phyloP scores from a whole-genome alignment of 2,888 invertebrate species.

The Aquatica leii region DNA sequence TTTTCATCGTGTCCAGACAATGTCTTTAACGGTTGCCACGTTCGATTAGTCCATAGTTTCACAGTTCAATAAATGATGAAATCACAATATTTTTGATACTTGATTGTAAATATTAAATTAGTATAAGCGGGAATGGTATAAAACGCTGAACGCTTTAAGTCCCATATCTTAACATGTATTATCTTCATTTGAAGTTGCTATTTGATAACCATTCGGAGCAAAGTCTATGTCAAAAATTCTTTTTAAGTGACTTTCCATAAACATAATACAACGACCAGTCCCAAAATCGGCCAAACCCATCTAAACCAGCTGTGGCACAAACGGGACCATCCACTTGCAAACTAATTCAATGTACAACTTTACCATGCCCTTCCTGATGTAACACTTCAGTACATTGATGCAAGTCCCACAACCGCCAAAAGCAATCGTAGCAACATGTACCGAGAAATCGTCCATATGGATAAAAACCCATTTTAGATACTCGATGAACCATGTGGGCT shows the following conservation, averaged over 20 bases:
- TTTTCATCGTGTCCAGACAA: slow-evolving; percentile 96
- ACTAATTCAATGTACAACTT: slow-evolving; percentile 90
- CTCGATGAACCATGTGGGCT: slow-evolving; percentile 90
- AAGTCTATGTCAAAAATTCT: slow-evolving; percentile 88
- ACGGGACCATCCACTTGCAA: slow-evolving; percentile 96
- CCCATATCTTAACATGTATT: slow-evolving; percentile 96
- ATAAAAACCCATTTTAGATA: slow-evolving; percentile 93
- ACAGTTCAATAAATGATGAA: slow-evolving; percentile 91
- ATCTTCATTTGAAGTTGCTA: slow-evolving; percentile 93
- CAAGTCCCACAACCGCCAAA: slow-evolving; percentile 98
- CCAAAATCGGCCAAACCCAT: slow-evolving; percentile 98
- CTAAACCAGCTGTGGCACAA: slow-evolving; percentile 88
- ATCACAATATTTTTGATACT: slow-evolving; percentile 85
- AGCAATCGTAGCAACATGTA: slow-evolving; percentile 93
- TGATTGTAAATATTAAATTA: slow-evolving; percentile 86
- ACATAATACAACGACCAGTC: slow-evolving; percentile 99
- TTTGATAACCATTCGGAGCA: slow-evolving; percentile 86
- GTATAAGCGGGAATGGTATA: slow-evolving; percentile 98
- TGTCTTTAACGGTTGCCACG: slow-evolving; percentile 97
- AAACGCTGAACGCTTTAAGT: slow-evolving; percentile 81
- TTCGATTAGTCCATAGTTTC: slow-evolving; percentile 95
- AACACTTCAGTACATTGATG: slow-evolving; percentile 91
- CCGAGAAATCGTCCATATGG: slow-evolving; percentile 96
- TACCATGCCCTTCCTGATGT: slow-evolving; percentile 98
- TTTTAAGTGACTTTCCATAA: slow-evolving; percentile 96